Base-by-base conservation (phyloP, 2,113 vertebrate species). In the Paraplagusia blochii region DNA sequence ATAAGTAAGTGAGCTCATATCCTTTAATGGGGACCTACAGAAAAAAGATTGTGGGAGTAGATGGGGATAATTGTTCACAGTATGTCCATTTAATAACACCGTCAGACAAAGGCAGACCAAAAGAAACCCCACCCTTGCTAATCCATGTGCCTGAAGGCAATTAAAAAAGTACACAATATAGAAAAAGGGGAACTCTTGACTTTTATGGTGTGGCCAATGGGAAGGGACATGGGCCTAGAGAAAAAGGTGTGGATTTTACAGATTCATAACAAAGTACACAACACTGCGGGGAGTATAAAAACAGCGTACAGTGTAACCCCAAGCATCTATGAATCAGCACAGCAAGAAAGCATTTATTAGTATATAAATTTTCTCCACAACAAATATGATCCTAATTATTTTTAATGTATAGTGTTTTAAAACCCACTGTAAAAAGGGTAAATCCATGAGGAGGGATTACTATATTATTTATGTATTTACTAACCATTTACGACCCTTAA, bases 1-100 rank as follows among this genome's bases (percentile, higher is more conserved):
- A 74, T 74, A 57, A 72, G 63, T 57, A 60, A 80, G 54, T 79
- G 79, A 85, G 76, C 73, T 83, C 69, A 85, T 84, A 84, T 87
- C 76, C 76, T 80, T 49, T 58, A 59, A 81, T 59, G 53, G 74
- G 51, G 62, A 67, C 19, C 63, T 65, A 66, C 58, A 77, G 68
- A 66, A 84, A 79, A 77, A 79, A 72, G 60, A 66, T 44, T 61
- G 44, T 60, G 63, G 67, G 64, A 59, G 49, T 44, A 22, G 45
- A 18, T 29, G 46, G 58, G 65, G 33, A 62, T 72, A 79, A 81
- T 74, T 56, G 63, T 57, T 66, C 68, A 55, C 58, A 69, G 43
- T 74, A 61, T 62, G 52, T 53, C 46, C 39, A 51, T 72, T 76
- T 79, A 70, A 72, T 67, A 71, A 64, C 69, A 80, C 62, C 53